Conservation (phyloP, 2,888 invertebrate species). For the Platycnemis pennipes region DNA sequence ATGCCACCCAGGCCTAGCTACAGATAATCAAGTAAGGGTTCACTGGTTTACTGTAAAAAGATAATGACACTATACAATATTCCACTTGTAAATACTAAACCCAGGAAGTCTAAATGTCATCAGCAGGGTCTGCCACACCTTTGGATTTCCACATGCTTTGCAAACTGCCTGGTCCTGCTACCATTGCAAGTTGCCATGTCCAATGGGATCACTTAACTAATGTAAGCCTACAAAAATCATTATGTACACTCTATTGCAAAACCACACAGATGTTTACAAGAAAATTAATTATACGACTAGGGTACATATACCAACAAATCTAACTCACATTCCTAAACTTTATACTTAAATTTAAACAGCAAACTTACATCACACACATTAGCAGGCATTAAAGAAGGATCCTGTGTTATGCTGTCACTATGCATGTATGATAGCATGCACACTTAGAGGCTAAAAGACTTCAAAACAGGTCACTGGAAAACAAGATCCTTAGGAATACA, state of each 20-base stretch:
- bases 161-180: constrained; percentile 6
- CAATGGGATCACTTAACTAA: constrained; percentile 26
- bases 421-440: constrained; percentile 54
- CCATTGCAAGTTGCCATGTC: background rate
- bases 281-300: background rate
- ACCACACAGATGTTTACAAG: constrained; percentile 33
- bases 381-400: constrained; percentile 42
- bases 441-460: background rate
- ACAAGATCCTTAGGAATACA: constrained; percentile 33
- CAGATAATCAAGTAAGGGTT: constrained; percentile 17
- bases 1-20: background rate
- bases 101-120: background rate
- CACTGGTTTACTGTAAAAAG: background rate
- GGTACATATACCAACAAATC: constrained; percentile 38
- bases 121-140: background rate
- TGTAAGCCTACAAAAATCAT: constrained; percentile 43
- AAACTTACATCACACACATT: constrained; percentile 54
- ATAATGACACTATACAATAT: constrained; percentile 8
- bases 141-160: constrained; percentile 12
- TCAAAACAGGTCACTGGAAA: constrained; percentile 51
- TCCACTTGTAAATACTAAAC: constrained; percentile 25
- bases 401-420: constrained; percentile 36
- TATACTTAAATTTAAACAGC: constrained; percentile 23
- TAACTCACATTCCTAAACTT: constrained; percentile 35
- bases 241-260: constrained; percentile 34